These are phyloP conservation scores for Microchirus variegatus DNA, from an alignment of 2,797 vertebrate species.

Conservation along the genomic window DNA sequence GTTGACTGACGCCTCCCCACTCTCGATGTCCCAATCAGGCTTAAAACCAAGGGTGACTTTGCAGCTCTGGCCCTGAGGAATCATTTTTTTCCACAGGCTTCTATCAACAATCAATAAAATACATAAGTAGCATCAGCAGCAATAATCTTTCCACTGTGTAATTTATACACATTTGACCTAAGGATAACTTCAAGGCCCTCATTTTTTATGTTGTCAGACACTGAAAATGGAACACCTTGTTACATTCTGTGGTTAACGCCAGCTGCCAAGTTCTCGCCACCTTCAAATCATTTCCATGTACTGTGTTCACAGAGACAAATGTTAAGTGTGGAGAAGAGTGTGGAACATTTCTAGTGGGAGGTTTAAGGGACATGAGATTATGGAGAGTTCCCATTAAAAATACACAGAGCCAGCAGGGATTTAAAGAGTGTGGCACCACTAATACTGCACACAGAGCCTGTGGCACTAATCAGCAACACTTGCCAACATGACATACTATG, in stretches of 20 bases:
- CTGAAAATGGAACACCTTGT: too few relatives aligned
- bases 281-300: too few relatives aligned
- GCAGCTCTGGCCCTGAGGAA: background rate
- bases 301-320: constrained; percentile 3
- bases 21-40: background rate
- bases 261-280: too few relatives aligned
- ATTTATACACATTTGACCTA: too few relatives aligned
- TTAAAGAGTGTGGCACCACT: constrained; percentile 11
- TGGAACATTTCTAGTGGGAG: constrained; percentile 37
- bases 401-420: constrained; percentile 28
- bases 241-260: too few relatives aligned
- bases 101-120: too few relatives aligned
- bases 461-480: constrained; percentile 11
- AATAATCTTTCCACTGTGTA: too few relatives aligned
- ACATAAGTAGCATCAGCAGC: too few relatives aligned
- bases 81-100: background rate
- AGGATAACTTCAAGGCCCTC: background rate
- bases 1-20: background rate
- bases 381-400: constrained; percentile 32
- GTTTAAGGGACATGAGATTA: constrained; percentile 40
- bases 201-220: too few relatives aligned
- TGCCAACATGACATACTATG: constrained; percentile 8
- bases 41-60: background rate
- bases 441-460: background rate
- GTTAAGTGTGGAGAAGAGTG: background rate